Conservation (phyloP, 2,888 invertebrate species). For the Cantharis rufa region DNA sequence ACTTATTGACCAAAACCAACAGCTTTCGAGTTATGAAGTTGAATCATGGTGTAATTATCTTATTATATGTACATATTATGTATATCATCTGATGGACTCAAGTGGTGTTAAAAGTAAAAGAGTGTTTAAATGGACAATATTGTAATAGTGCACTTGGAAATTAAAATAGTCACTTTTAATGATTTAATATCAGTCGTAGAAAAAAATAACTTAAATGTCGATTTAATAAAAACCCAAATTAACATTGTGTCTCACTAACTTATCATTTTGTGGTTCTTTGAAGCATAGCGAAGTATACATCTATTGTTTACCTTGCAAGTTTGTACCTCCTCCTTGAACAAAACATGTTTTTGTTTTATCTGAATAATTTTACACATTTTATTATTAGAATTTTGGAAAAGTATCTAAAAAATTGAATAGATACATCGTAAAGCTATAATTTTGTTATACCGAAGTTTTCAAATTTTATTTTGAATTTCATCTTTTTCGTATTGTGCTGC, state of each 20-base stretch:
- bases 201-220: background rate
- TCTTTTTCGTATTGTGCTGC: background rate
- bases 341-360: background rate
- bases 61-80: no score
- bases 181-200: background rate
- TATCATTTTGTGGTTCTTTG: background rate
- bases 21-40: no score
- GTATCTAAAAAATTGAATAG: background rate
- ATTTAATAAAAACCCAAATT: background rate
- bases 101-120: no score
- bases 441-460: background rate
- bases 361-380: background rate
- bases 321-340: background rate
- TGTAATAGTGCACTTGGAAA: no score
- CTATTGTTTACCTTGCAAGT: background rate
- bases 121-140: no score
- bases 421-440: background rate
- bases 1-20: no score
- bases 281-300: background rate
- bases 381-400: background rate
- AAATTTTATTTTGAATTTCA: background rate
- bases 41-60: no score
- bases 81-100: no score
- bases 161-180: no score
- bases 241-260: background rate